Evolutionary conservation across 2,888 invertebrate genomes (phyloP).

Genomic region (Ormyrus labotus): DNA sequence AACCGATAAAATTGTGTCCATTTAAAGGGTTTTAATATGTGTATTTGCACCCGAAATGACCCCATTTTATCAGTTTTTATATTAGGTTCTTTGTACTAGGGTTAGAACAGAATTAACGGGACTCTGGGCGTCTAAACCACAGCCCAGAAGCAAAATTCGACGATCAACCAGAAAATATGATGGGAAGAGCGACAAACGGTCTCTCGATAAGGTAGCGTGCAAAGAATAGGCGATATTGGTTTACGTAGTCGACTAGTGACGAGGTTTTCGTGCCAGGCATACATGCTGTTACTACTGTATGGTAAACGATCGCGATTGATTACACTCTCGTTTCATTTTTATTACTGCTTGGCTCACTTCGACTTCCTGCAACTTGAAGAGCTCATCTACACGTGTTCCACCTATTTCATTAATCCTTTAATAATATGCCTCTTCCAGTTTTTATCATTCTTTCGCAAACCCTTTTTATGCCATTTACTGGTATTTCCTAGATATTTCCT

Average conservation of each 20-base stretch:
- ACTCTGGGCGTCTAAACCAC: not conserved
- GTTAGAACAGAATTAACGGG: not conserved
- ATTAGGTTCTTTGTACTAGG: too few relatives aligned
- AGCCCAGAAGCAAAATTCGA: too few relatives aligned
- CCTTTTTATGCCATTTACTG: not conserved
- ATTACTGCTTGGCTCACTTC: slow-evolving; percentile 2
- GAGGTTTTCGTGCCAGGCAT: slow-evolving; percentile 29
- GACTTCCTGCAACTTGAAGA: not conserved
- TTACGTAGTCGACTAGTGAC: slow-evolving; percentile 1
- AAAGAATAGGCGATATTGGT: slow-evolving; percentile 9
- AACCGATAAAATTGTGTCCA: not conserved
- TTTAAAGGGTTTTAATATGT: not conserved
- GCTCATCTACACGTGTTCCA: slow-evolving; percentile 3
- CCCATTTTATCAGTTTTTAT: slow-evolving; percentile 11
- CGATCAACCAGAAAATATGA: too few relatives aligned
- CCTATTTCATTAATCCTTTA: not conserved
- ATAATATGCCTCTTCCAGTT: not conserved
- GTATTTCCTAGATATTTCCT: not conserved
- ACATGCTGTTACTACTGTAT: slow-evolving; percentile 8
- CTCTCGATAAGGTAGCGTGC: not conserved
- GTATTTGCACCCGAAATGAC: too few relatives aligned
- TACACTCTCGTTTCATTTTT: slow-evolving; percentile 13
- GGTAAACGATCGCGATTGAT: slow-evolving; percentile 25
- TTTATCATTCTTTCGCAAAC: not conserved
- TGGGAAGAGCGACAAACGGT: not conserved